Percentiles rank a stretch among this genome's conserved stretches.
phyloP scores from a whole-genome alignment of 2,888 invertebrate genomes.

The Ormyrus labotus region DNA sequence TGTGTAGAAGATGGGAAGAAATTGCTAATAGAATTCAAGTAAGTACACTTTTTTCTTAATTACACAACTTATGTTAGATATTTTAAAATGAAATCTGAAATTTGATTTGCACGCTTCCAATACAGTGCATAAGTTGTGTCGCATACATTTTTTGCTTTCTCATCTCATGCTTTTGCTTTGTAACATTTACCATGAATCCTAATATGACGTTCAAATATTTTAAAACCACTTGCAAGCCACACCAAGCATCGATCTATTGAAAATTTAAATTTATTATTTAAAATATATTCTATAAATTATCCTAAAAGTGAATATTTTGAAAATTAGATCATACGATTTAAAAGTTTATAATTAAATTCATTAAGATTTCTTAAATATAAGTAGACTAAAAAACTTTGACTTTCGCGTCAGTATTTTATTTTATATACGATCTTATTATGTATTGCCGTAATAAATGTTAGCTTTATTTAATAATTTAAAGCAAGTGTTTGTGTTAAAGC shows the following conservation, averaged over 20 bases:
- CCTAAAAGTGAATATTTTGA: conserved; percentile 48
- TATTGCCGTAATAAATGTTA: too few relatives aligned
- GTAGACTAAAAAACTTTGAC: too few relatives aligned
- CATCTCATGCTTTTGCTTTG: conserved; percentile 53
- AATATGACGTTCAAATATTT: conserved; percentile 23
- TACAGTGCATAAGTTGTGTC: conserved; percentile 39
- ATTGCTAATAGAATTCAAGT: conserved; percentile 71
- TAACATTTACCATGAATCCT: conserved; percentile 49
- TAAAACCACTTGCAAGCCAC: conserved; percentile 47
- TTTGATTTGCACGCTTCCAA: conserved; percentile 25
- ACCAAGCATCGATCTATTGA: conserved; percentile 39
- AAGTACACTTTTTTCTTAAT: conserved; percentile 51
- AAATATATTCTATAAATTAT: conserved; percentile 3
- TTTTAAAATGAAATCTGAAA: conserved; percentile 8
- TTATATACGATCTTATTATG: too few relatives aligned
- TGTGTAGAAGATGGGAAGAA: conserved; percentile 72
- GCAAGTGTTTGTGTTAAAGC: too few relatives aligned
- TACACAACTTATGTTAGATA: conserved; percentile 41
- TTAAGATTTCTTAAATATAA: background rate
- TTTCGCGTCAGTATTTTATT: too few relatives aligned
- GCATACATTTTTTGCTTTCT: conserved; percentile 36
- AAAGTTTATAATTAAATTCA: conserved; percentile 2
- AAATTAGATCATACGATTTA: conserved; percentile 6
- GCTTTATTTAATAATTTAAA: too few relatives aligned
- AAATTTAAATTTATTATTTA: background rate